Evolutionary conservation across 1,140 invertebrate genomes (phyloP).

Genomic region (Metopolophium dirhodum): DNA sequence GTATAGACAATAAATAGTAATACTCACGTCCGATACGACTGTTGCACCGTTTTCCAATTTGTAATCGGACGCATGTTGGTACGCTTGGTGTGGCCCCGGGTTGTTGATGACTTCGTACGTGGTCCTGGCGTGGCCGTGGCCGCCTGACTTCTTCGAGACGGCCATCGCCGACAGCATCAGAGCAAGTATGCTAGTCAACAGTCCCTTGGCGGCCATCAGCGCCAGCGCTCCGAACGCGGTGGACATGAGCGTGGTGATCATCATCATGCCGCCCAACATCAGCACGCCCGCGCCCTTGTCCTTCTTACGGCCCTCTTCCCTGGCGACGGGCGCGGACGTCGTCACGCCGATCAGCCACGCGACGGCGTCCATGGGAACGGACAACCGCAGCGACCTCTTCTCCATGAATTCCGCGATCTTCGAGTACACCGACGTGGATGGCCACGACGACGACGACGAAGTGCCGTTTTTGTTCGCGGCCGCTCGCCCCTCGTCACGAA

Average conservation of each 20-base stretch:
- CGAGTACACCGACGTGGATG: not conserved
- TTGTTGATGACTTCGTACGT: constrained; percentile 61
- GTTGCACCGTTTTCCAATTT: not conserved
- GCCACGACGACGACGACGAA: not conserved
- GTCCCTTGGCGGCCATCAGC: constrained; percentile 77
- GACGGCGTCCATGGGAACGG: not conserved
- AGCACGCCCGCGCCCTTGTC: constrained; percentile 58
- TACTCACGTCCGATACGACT: constrained; percentile 19
- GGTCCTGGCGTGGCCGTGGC: constrained; percentile 39
- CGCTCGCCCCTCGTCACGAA: not conserved
- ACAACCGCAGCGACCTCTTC: not conserved
- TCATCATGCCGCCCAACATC: constrained; percentile 56
- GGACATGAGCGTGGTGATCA: constrained; percentile 57
- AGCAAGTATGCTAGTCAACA: constrained; percentile 82
- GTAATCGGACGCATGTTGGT: constrained; percentile 55
- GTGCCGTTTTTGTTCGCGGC: too few species aligned
- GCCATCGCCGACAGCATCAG: constrained; percentile 69
- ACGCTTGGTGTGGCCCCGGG: constrained; percentile 60
- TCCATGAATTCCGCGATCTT: not conserved
- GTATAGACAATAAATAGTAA: too few species aligned
- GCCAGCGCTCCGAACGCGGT: constrained; percentile 67
- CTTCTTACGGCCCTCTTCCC: constrained; percentile 57
- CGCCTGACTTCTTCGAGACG: constrained; percentile 63
- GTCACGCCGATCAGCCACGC: not conserved
- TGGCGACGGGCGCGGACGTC: not conserved